Evolutionary conservation across 2,888 invertebrate genomes (phyloP).

Genomic region (Xestia xanthographa): DNA sequence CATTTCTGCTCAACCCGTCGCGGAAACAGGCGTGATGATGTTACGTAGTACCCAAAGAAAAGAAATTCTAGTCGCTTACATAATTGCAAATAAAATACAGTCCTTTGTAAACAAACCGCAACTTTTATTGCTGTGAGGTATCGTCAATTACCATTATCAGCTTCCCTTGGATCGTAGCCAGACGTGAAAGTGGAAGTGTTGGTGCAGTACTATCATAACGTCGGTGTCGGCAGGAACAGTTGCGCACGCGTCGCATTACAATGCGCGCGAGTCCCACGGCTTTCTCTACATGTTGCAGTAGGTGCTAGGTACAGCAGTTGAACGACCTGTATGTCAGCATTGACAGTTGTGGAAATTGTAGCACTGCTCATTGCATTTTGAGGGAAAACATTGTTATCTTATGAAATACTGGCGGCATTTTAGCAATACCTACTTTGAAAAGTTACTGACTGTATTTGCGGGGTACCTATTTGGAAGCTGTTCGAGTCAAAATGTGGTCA

Average conservation of each 20-base stretch:
- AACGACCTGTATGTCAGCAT: slow-evolving; percentile 45
- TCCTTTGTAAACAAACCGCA: slow-evolving; percentile 35
- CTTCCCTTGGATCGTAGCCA: slow-evolving; percentile 53
- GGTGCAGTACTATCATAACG: slow-evolving; percentile 49
- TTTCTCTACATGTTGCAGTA: slow-evolving; percentile 70
- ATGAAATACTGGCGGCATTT: background rate
- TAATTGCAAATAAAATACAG: slow-evolving; percentile 21
- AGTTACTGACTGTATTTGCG: background rate
- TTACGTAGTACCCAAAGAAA: background rate
- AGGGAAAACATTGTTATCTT: slow-evolving; percentile 2
- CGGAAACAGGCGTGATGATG: background rate
- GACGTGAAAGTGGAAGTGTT: slow-evolving; percentile 70
- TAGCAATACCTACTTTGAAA: background rate
- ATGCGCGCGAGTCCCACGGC: slow-evolving; percentile 68
- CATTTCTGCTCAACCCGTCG: background rate
- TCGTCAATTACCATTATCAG: slow-evolving; percentile 40
- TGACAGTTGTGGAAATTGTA: slow-evolving; percentile 48
- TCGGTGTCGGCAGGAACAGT: slow-evolving; percentile 43
- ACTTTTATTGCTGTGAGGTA: slow-evolving; percentile 5
- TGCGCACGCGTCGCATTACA: slow-evolving; percentile 55
- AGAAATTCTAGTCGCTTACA: background rate
- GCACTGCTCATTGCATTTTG: background rate
- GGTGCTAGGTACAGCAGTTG: slow-evolving; percentile 40
- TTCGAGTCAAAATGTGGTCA: background rate
- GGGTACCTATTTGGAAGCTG: background rate